These are phyloP conservation scores for Ictalurus furcatus DNA, from an alignment of 2,113 vertebrate genomes.

Conservation along the genomic window DNA sequence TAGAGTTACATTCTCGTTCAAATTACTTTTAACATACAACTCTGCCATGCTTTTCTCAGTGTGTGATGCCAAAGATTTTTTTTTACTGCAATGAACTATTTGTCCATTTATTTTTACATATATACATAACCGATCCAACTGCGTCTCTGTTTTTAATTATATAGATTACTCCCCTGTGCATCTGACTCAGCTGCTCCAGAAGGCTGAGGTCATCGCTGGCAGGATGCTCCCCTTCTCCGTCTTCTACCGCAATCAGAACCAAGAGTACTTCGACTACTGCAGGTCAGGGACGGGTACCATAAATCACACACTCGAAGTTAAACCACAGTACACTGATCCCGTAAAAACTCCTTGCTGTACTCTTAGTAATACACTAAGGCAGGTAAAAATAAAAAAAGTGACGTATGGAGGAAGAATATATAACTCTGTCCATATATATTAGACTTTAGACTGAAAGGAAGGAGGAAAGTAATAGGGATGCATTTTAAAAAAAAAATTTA, in stretches of 20 bases:
- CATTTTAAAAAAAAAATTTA: too few species aligned
- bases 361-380: not conserved
- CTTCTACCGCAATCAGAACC: conserved; percentile 98
- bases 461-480: not conserved
- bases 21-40: too few species aligned
- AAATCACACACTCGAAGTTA: not conserved
- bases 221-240: conserved; percentile 95
- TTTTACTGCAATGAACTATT: not conserved
- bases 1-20: too few species aligned
- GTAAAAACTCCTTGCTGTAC: not conserved
- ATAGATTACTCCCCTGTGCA: conserved; percentile 98
- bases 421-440: not conserved
- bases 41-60: too few species aligned
- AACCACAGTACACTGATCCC: not conserved
- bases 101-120: not conserved
- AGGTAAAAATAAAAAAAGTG: not conserved
- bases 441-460: not conserved
- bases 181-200: conserved; percentile 93
- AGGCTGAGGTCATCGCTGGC: conserved; percentile 93
- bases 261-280: conserved; percentile 94
- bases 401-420: not conserved
- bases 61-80: too few species aligned
- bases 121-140: not conserved
- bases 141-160: conserved; percentile 39
- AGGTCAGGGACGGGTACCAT: conserved; percentile 74